Evolutionary conservation across 2,797 vertebrate genomes (phyloP), one percentile per base, ranked within the genome.

Genomic region (Lindbergichthys nudifrons): DNA sequence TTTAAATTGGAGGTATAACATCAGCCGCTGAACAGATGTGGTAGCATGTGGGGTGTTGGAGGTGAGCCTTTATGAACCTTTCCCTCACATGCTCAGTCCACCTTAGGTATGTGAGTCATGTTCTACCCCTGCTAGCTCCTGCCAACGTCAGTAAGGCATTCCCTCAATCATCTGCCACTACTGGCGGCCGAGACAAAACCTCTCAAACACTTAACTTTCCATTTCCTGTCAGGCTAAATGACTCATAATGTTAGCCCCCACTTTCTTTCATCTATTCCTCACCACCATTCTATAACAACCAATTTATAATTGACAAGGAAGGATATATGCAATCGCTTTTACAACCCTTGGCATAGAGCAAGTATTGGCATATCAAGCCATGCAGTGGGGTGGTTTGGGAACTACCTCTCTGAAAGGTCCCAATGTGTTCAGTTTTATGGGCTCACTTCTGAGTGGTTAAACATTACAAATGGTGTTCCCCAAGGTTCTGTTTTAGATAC

Each of bases 121-220:
- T 59, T 51, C 10, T 10, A 19, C 6, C 16, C 64, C 23, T 32
- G 26, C 53, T 58, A 45, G 23, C 21, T 63, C 59, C n/a, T 73
- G 32, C 32, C 41, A 51, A 21, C 32, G 32, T 59, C 65, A 71
- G 19, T 51, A 19, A 58, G 15, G 30, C 36, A 23, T 58, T 21
- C 30, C 6, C 41, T 73, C 23, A 61, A 71, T 67, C 53, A 70
- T 61, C 48, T 50, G 21, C 39, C 3, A 54, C 4, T 8, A 12
- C 36, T 59, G 21, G 56, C 23, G 43, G 21, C 19, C 11, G 65
- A 54, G 47, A 51, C 39, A 59, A 66, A 32, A 41, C 45, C 63
- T 36, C 23, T 71, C 36, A 70, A 72, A 70, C 36, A 70, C 70
- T 70, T 65, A 51, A 14, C 11, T 64, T 70, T 73, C 15, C 36